A percentile compares a stretch with the other conserved stretches of the same genome.
Conservation (phyloP, 2,888 invertebrate genomes). For the Smittia aterrima region DNA sequence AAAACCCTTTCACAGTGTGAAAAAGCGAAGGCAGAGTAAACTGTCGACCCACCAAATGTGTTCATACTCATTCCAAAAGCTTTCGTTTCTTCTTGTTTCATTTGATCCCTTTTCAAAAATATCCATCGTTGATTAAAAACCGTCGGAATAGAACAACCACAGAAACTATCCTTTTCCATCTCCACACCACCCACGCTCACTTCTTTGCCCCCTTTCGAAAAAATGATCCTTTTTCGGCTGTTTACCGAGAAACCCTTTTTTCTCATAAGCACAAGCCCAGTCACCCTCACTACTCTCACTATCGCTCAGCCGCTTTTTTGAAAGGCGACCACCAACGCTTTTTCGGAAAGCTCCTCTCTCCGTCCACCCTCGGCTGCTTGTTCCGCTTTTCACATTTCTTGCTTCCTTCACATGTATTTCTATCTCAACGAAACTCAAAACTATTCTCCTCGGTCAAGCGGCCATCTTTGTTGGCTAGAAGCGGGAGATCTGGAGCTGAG, state of each 20-base stretch:
- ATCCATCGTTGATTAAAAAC: constrained; percentile 41
- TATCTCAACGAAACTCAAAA: neutral
- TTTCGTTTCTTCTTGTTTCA: neutral
- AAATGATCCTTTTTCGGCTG: constrained; percentile 12
- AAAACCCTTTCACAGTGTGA: neutral
- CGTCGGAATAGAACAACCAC: constrained; percentile 41
- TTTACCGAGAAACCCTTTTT: constrained; percentile 29
- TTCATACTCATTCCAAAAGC: neutral
- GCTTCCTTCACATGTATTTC: neutral
- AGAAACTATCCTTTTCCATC: constrained; percentile 34
- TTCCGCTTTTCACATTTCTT: constrained; percentile 8
- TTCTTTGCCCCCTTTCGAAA: neutral
- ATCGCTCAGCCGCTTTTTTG: neutral
- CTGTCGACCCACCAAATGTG: neutral
- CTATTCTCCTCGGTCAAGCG: constrained; percentile 37
- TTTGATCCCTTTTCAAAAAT: constrained; percentile 41
- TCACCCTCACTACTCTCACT: neutral
- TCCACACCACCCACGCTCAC: constrained; percentile 2
- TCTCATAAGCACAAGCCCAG: neutral
- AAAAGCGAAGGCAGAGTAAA: neutral
- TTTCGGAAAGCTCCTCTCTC: neutral
- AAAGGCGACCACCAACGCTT: neutral
- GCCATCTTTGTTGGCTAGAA: constrained; percentile 31
- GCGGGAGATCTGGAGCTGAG: neutral
- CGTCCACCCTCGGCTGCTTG: neutral